Evolutionary conservation across 2,797 vertebrate species (phyloP).

Genomic region (Crenuchus spilurus): DNA sequence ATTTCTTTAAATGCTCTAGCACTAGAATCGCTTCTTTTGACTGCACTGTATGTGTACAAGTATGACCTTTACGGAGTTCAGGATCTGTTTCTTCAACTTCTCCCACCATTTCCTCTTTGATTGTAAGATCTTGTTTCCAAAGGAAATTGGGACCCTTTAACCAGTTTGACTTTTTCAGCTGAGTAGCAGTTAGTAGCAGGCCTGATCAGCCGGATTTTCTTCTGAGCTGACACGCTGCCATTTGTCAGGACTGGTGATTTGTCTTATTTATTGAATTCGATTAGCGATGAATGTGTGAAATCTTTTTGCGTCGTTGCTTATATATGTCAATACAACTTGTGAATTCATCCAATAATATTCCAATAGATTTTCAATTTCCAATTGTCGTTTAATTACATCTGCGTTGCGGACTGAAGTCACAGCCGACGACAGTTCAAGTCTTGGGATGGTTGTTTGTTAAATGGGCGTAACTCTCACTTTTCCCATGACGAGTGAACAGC

Average conservation of each 20-base stretch:
- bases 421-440: slow-evolving; percentile 34
- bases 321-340: neutral
- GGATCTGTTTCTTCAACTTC: slow-evolving; percentile 16
- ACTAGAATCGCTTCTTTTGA: neutral
- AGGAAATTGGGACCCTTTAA: slow-evolving; percentile 23
- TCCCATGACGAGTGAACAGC: slow-evolving; percentile 39
- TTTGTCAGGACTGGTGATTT: slow-evolving; percentile 20
- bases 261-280: slow-evolving; percentile 24
- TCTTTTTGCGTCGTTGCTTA: slow-evolving; percentile 29
- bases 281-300: slow-evolving; percentile 47
- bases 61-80: slow-evolving; percentile 21
- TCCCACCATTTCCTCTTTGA: slow-evolving; percentile 26
- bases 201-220: too few relatives aligned
- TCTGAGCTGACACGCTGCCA: slow-evolving; percentile 17
- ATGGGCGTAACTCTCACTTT: slow-evolving; percentile 35
- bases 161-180: slow-evolving; percentile 36
- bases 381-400: slow-evolving; percentile 18
- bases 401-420: slow-evolving; percentile 25
- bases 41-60: neutral
- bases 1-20: neutral
- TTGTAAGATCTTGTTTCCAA: slow-evolving; percentile 15
- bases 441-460: neutral
- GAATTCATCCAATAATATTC: slow-evolving; percentile 36
- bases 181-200: neutral
- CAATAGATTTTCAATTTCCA: slow-evolving; percentile 39